These are phyloP conservation scores for Enteromius unitaeniatus DNA, from an alignment of 2,797 vertebrate species.

Conservation along the genomic window DNA sequence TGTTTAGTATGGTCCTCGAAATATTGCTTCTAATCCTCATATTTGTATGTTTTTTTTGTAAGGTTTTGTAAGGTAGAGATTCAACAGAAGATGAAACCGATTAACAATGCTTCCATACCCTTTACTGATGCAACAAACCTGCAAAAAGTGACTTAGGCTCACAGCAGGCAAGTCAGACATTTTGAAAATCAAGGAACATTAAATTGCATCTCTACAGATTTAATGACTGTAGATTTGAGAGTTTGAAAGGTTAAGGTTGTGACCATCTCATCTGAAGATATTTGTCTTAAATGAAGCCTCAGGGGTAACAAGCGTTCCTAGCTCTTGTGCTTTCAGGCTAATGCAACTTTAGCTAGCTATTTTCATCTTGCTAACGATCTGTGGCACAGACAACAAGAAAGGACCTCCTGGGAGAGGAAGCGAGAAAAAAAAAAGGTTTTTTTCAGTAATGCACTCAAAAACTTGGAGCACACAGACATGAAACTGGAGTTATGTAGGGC, in stretches of 20 bases:
- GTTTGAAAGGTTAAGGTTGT: constrained; percentile 26
- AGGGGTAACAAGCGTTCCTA: constrained; percentile 47
- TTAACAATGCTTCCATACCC: constrained; percentile 62
- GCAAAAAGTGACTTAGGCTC: constrained; percentile 46
- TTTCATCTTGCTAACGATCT: constrained; percentile 64
- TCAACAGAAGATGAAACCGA: constrained; percentile 68
- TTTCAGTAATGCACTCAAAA: constrained; percentile 59
- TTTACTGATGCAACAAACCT: constrained; percentile 63
- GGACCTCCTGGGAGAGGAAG: constrained; percentile 51
- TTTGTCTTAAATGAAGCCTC: constrained; percentile 43
- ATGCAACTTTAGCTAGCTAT: constrained; percentile 33
- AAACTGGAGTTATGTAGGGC: constrained; percentile 48
- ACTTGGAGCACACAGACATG: constrained; percentile 40
- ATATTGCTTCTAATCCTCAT: constrained; percentile 51
- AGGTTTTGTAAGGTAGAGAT: constrained; percentile 58
- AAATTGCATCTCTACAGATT: neutral
- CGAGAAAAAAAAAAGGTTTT: constrained; percentile 56
- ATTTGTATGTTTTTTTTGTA: constrained; percentile 47
- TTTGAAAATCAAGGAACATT: constrained; percentile 33
- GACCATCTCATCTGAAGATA: constrained; percentile 44
- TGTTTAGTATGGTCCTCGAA: constrained; percentile 39
- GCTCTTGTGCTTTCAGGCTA: constrained; percentile 59
- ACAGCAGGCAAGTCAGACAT: constrained; percentile 65
- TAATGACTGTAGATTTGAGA: constrained; percentile 19
- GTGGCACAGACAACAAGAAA: constrained; percentile 55